These are phyloP conservation scores for Porites divaricata DNA, from an alignment of 92 coral and sea anemone species.

Conservation along the genomic window DNA sequence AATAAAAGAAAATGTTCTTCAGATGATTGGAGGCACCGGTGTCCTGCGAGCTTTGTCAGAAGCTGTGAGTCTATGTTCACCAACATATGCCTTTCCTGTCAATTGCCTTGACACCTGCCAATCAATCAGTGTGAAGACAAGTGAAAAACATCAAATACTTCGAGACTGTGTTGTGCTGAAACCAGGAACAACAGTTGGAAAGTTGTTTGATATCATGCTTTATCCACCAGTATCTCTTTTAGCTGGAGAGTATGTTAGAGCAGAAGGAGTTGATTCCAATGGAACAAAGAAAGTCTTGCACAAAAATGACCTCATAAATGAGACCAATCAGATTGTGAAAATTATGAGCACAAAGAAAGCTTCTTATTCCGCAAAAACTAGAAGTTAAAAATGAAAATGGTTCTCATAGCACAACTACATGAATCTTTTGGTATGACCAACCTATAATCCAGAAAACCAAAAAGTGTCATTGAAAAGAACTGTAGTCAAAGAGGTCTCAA, in stretches of 20 bases:
- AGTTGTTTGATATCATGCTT: conserved; percentile 69
- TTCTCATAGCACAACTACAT: too few species aligned
- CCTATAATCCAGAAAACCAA: too few species aligned
- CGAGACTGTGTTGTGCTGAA: conserved; percentile 77
- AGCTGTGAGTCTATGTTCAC: conserved; percentile 74
- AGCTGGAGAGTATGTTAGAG: conserved; percentile 88
- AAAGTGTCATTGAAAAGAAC: too few species aligned
- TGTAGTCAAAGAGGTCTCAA: too few species aligned
- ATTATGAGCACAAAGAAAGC: conserved; percentile 86
- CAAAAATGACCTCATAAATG: conserved; percentile 68
- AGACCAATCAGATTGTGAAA: conserved; percentile 68
- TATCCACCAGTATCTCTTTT: conserved; percentile 75
- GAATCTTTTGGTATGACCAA: too few species aligned
- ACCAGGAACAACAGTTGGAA: conserved; percentile 82
- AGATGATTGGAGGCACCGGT: conserved; percentile 69
- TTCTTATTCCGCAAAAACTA: conserved; percentile 47
- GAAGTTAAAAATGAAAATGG: conserved; percentile 26
- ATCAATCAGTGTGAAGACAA: conserved; percentile 51
- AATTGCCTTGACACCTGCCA: conserved; percentile 74
- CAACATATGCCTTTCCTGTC: conserved; percentile 79
- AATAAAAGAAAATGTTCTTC: conserved; percentile 49
- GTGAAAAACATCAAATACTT: conserved; percentile 41
- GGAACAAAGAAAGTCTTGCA: conserved; percentile 76
- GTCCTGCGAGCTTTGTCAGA: conserved; percentile 74
- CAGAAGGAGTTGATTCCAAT: conserved; percentile 69